phyloP scores from a whole-genome alignment of 2,888 invertebrate genomes.

The Lycophotia porphyrea region DNA sequence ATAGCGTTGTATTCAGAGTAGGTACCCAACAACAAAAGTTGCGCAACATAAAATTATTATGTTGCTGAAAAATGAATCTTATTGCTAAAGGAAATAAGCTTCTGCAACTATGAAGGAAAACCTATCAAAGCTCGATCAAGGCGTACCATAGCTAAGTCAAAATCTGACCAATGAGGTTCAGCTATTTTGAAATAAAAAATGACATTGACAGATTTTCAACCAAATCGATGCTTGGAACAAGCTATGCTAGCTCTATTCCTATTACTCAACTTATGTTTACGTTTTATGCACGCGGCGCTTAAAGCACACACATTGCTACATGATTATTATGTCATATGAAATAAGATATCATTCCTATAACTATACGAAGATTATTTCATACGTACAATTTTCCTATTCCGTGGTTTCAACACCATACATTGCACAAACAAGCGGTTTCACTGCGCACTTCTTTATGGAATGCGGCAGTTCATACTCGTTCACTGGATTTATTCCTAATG shows the following conservation, averaged over 20 bases:
- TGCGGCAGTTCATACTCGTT: slow-evolving; percentile 68
- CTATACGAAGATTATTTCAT: slow-evolving; percentile 31
- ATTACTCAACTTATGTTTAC: slow-evolving; percentile 9
- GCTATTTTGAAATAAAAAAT: background rate
- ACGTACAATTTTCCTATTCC: slow-evolving; percentile 50
- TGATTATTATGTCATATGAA: slow-evolving; percentile 9
- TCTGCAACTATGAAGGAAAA: background rate
- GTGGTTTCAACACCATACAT: slow-evolving; percentile 59
- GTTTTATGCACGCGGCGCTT: background rate
- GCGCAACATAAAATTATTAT: background rate
- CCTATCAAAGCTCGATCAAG: background rate
- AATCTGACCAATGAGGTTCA: background rate
- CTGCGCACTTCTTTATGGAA: slow-evolving; percentile 59
- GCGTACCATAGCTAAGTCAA: background rate
- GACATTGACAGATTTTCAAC: background rate
- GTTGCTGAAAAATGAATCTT: background rate
- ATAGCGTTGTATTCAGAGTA: background rate
- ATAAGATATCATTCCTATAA: slow-evolving; percentile 38
- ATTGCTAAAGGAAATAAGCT: background rate
- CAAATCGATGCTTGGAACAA: background rate
- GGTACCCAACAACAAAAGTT: background rate
- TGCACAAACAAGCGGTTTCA: slow-evolving; percentile 60
- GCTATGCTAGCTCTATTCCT: background rate
- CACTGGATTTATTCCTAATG: slow-evolving; percentile 66
- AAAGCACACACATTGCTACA: background rate